phyloP scores from a whole-genome alignment of 2,888 invertebrate genomes.

The Actias luna region DNA sequence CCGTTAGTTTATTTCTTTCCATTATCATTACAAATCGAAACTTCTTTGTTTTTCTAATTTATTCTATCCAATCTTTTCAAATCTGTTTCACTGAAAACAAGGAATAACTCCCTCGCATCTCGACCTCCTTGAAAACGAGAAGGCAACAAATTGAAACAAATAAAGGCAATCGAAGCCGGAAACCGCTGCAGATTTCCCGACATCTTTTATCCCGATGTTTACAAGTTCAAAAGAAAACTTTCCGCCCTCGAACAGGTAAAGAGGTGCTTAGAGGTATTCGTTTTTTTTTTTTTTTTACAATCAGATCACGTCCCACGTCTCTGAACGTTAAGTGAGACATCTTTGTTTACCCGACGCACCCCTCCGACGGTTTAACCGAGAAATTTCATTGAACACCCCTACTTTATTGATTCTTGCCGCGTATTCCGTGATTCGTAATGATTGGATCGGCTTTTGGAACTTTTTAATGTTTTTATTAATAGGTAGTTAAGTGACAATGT shows the following conservation, averaged over 20 bases:
- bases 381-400: constrained; percentile 53
- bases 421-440: not conserved
- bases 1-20: not conserved
- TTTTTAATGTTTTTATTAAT: no score
- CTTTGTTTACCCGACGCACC: constrained; percentile 53
- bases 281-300: constrained; percentile 52
- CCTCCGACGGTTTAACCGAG: constrained; percentile 61
- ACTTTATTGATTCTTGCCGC: constrained; percentile 60
- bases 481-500: no score
- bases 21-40: not conserved
- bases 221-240: constrained; percentile 65
- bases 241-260: constrained; percentile 61
- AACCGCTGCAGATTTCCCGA: constrained; percentile 62
- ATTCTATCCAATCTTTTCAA: not conserved
- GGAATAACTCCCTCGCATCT: not conserved
- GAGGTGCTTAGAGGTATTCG: constrained; percentile 65
- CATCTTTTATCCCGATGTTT: constrained; percentile 70
- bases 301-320: constrained; percentile 77
- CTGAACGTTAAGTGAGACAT: constrained; percentile 73
- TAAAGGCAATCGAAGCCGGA: constrained; percentile 56
- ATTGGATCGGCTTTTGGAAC: not conserved
- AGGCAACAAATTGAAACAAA: constrained; percentile 44
- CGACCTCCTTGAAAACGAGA: constrained; percentile 12
- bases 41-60: not conserved
- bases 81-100: not conserved